Evolutionary conservation across 37 sponge, comb jelly and placozoan species (phyloP).

Genomic region (Aphrocallistes beatrix): DNA sequence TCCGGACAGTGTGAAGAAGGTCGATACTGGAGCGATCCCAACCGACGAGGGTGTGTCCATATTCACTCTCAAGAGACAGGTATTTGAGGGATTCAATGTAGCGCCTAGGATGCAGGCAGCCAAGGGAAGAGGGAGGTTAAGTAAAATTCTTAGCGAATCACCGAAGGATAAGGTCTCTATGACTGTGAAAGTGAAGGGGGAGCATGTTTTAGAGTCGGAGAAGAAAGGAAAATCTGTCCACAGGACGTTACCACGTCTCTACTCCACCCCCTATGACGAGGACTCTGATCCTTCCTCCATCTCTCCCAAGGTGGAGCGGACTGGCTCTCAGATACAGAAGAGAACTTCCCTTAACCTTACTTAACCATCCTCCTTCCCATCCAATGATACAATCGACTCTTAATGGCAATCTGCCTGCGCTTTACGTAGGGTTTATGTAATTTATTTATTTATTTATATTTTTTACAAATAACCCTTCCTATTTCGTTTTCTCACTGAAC

Average conservation of each 20-base stretch:
- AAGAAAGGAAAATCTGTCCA: not conserved
- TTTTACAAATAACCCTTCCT: no score
- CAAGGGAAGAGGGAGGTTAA: not conserved
- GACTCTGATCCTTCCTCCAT: not conserved
- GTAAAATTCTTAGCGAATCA: not conserved
- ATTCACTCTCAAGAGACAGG: not conserved
- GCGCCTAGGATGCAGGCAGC: not conserved
- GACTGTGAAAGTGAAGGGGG: conserved; percentile 1
- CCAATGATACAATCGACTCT: no score
- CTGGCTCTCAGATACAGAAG: not conserved
- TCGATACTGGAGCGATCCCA: not conserved
- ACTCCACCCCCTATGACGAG: not conserved
- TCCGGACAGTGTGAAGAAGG: not conserved
- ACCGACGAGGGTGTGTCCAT: conserved; percentile 4
- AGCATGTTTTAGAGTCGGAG: not conserved
- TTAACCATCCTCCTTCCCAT: not conserved
- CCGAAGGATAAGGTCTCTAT: not conserved
- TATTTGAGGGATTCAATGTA: not conserved
- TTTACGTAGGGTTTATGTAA: no score
- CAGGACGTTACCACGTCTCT: not conserved
- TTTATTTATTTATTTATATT: no score
- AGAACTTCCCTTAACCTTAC: not conserved
- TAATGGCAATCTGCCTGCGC: no score
- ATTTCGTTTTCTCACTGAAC: no score
- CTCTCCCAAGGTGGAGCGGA: not conserved